Base-by-base conservation (phyloP, 92 coral and sea anemone species). In the Bergia puertoricense region DNA sequence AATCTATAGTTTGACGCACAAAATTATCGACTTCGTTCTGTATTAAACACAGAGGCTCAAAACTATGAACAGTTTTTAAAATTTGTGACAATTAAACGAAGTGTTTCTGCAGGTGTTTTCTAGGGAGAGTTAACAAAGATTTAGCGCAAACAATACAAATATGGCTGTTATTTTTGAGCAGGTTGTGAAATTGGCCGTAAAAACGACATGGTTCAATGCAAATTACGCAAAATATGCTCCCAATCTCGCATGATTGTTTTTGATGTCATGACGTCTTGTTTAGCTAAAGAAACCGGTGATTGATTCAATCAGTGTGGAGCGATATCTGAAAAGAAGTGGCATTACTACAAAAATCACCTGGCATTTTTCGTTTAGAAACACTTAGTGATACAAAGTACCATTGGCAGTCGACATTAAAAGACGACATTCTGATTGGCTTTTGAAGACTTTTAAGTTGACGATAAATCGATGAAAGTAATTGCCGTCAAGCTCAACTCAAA, bases 341-440 rank as follows among this genome's bases (percentile, higher is more conserved):
- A 37, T 11, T 54, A 20, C 15, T 57, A 43, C 40, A 57, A 80
- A 30, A 5, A 38, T 57, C 30, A 56, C 72, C 57, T 37, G 38
- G 85, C 20, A 39, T 16, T 80, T 57, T 80, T 54, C 8, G 62
- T 54, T 38, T 37, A 1, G 44, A 54, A 50, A 73, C 37, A 23
- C 69, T 62, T 20, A 16, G 69, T 62, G 69, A 15, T 62, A 62
- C 69, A 0, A 48, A 48, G 2, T 39, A 41, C 5, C 42, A 41
- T 76, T 76, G 56, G 9, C 51, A 15, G 10, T 22, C 7, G 5
- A 30, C 85, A 59, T 20, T 23, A 23, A 23, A 36, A 48, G 67
- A 36, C 41, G 16, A 36, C 11, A 45, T 45, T 69, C 78, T 48
- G 65, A 84, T 84, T 84, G 87, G 79, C 62, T 48, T 72, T 69